Base-by-base conservation (phyloP, 2,797 vertebrate species). In the Pantherophis alleghaniensis region DNA sequence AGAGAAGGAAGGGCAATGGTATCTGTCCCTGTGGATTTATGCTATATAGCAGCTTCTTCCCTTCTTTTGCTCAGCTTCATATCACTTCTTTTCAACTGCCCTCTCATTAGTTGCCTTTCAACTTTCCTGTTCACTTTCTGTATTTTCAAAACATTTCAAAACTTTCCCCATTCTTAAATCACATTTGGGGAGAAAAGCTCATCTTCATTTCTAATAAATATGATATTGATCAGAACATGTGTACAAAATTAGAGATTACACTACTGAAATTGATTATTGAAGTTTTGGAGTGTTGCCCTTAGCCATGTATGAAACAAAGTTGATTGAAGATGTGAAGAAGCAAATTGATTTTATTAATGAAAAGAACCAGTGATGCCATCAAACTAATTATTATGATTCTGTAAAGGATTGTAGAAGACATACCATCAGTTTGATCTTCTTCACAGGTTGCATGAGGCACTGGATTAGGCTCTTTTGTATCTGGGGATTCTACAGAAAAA, bases 401-500 rank as follows among this genome's bases (percentile, higher is more conserved):
- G n/a, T 79, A 92, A 90, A 92, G 9, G 89, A 60, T n/a, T 59
- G 88, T 14, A 37, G 2, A 91, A 20, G 93, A 92, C 95, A 92
- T 96, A 98, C 98, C 98, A 95, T 94, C 51, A 5, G 94, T 92
- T 93, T 95, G 93, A 87, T 97, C 96, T 96, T 97, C 95, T 55
- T 97, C 95, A 91, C 92, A 94, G 0, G 24, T 51, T 86, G 94
- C 91, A 92, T 95, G 93, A 93, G 93, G 92, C 24, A 61, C 93
- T 51, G 92, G 92, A 94, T 96, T 95, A 91, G n/a, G 88, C 47
- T 96, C 96, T 94, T 53, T 26, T 0, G 0, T 12, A 9, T 90
- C 92, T 94, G 94, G 94, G 53, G 96, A 96, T 92, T 96, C 98
- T 97, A 94, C 55, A 94, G 66, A 63, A 92, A 96, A 87, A 89